A percentile compares a stretch with the other conserved stretches of the same genome.
phyloP scores from a whole-genome alignment of 2,888 invertebrate species.

The Xestia sexstrigata region DNA sequence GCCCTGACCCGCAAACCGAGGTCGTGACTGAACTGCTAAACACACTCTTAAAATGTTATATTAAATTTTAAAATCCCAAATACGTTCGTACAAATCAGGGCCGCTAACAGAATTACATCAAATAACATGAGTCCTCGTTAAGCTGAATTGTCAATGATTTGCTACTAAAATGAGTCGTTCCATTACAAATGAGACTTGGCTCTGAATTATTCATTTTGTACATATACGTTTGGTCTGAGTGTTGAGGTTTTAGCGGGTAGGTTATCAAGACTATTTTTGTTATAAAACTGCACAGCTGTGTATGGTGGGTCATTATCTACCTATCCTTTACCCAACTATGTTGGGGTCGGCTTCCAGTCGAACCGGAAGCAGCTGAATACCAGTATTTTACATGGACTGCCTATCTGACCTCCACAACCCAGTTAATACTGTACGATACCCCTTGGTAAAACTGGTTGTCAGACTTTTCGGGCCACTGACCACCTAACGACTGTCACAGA shows the following conservation, averaged over 20 bases:
- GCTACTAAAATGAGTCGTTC: constrained; percentile 25
- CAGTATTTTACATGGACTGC: no score
- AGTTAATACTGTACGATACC: no score
- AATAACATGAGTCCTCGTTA: constrained; percentile 43
- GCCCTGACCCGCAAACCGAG: no score
- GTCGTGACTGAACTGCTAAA: no score
- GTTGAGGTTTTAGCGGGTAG: neutral
- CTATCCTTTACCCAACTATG: no score
- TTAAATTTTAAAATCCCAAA: constrained; percentile 3
- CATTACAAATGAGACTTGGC: constrained; percentile 22
- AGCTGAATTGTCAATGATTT: constrained; percentile 47
- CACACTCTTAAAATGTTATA: neutral
- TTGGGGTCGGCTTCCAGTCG: no score
- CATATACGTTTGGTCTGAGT: neutral
- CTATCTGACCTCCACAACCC: no score
- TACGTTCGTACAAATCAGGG: neutral
- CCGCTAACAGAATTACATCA: constrained; percentile 23
- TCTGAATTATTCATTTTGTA: constrained; percentile 56
- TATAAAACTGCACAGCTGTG: neutral
- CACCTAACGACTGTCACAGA: no score
- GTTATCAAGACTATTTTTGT: neutral
- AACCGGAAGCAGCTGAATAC: no score
- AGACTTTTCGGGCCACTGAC: no score
- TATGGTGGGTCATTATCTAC: no score
- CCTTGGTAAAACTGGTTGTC: no score